Conservation (phyloP, 2,113 vertebrate genomes). For the Clarias magur region DNA sequence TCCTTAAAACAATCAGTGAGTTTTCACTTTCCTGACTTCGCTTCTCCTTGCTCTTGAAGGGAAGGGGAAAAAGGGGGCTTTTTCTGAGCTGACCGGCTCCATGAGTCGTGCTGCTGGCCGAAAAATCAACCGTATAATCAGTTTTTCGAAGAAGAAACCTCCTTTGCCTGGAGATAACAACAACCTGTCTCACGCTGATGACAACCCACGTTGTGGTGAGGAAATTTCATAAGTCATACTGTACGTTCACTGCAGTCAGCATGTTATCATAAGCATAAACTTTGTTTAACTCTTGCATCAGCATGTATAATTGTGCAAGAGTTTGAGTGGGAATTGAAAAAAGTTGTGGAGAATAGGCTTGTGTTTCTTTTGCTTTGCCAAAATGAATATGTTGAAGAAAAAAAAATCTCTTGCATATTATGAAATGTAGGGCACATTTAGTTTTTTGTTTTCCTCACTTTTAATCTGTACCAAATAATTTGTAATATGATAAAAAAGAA, state of each 20-base stretch:
- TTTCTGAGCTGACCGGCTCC: conserved; percentile 92
- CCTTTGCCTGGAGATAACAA: conserved; percentile 77
- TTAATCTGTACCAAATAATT: too few species aligned
- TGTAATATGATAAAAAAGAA: not conserved
- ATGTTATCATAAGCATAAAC: not conserved
- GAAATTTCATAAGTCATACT: not conserved
- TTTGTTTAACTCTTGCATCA: not conserved
- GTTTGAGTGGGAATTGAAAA: not conserved
- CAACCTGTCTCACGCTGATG: conserved; percentile 74
- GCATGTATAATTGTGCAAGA: not conserved
- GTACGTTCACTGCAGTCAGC: not conserved
- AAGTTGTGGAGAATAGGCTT: not conserved
- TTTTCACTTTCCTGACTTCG: not conserved
- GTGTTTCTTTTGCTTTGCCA: not conserved
- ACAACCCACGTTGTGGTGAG: conserved; percentile 89
- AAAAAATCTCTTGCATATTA: not conserved
- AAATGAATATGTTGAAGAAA: not conserved
- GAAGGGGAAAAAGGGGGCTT: conserved; percentile 83
- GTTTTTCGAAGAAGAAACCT: conserved; percentile 93
- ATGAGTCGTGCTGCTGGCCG: conserved; percentile 90
- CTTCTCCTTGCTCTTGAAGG: conserved; percentile 65
- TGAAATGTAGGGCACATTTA: too few species aligned
- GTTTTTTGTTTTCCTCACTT: too few species aligned
- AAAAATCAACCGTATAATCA: conserved; percentile 96
- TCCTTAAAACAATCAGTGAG: not conserved